Evolutionary conservation across 2,888 invertebrate species (phyloP), one percentile per base, ranked within the genome.

Genomic region (Drosophila pegasa): DNA sequence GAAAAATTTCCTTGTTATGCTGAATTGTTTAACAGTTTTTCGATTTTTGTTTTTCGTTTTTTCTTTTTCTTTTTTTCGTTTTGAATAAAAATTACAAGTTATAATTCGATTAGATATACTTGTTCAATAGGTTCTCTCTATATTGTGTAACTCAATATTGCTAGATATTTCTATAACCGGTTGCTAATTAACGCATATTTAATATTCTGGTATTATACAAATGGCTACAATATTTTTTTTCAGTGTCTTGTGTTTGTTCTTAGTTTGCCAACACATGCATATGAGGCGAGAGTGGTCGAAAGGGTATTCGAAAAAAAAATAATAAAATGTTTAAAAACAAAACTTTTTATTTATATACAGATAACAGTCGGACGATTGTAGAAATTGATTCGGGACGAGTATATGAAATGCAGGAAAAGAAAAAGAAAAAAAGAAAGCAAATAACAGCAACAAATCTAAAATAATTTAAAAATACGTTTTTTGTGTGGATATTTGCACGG

Each of bases 21-120:
- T 60, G 47, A 71, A 51, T 43, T 41, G 51, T 60, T 55, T 50
- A 51, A 50, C 31, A 41, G 16, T 50, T 22, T 22, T 45, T 10
- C 9, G 20, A n/a, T n/a, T 4, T 33, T 2, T n/a, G 12, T 5
- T 40, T 20, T 31, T 47, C 12, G 12, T 4, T 29, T 18, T 29
- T 29, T 25, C 1, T 16, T 38, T 33, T 48, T 48, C 18, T 3
- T 31, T 48, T 48, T 48, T 3, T 40, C n/a, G n/a, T 60, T 73
- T 61, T 52, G n/a, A 29, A 47, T 37, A 72, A 61, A 58, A 57
- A 33, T 66, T 62, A 58, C 59, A 71, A 75, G 63, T 50, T 63
- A 67, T 60, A 71, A 63, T 71, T 63, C 33, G 57, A 64, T 69
- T 74, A 60, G 64, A 58, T 55, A 73, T 68, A 43, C 33, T 68